Percentiles rank a stretch among this genome's conserved stretches.
Conservation (phyloP, 2,888 invertebrate species). For the Camponotus fellah region DNA sequence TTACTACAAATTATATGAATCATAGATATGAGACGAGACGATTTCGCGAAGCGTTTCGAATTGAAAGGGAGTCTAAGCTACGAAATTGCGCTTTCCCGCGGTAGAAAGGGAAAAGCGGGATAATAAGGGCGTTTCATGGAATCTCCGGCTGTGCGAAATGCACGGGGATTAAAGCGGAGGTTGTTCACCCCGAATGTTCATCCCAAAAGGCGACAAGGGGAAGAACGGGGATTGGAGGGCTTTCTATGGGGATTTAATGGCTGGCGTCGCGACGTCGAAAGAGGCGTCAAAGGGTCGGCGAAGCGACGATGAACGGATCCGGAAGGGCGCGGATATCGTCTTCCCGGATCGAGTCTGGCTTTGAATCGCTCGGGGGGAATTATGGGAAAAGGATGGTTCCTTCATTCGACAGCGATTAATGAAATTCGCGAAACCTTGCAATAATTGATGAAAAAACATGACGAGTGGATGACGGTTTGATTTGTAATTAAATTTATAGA, state of each 20-base stretch:
- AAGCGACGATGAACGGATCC: conserved; percentile 46
- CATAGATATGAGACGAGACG: background rate
- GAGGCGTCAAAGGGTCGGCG: conserved; percentile 59
- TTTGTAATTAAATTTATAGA: background rate
- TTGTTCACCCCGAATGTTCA: conserved; percentile 50
- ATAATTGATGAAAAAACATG: background rate
- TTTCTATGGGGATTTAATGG: conserved; percentile 58
- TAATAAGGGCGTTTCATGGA: conserved; percentile 35
- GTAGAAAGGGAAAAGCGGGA: background rate
- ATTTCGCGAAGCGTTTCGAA: conserved; percentile 28
- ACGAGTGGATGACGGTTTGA: background rate
- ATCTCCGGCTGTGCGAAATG: conserved; percentile 43
- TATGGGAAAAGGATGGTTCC: background rate
- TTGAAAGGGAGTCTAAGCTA: conserved; percentile 28
- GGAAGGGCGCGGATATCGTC: conserved; percentile 59
- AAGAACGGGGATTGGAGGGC: conserved; percentile 1
- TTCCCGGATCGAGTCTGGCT: conserved; percentile 56
- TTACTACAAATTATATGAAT: background rate
- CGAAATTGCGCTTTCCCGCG: conserved; percentile 46
- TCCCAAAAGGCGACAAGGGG: background rate
- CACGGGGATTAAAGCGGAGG: conserved; percentile 38
- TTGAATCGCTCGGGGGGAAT: conserved; percentile 11
- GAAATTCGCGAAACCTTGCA: background rate
- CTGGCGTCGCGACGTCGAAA: conserved; percentile 64
- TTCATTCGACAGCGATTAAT: conserved; percentile 5